Conservation (phyloP, 1,140 invertebrate genomes). For the Antheraea pernyi region DNA sequence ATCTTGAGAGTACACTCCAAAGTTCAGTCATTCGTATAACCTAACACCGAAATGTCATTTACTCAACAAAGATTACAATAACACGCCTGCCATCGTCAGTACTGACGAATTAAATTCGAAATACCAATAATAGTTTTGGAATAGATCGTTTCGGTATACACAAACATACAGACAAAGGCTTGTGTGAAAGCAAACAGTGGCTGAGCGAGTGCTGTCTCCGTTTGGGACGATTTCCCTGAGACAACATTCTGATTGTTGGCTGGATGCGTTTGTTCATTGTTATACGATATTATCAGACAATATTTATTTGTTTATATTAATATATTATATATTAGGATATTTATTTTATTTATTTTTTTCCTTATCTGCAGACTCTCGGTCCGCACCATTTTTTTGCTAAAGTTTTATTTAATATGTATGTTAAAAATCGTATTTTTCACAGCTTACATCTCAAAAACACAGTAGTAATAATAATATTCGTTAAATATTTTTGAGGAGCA, state of each 20-base stretch:
- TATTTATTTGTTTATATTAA: no score
- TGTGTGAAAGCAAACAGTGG: slow-evolving; percentile 13
- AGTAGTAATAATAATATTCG: no score
- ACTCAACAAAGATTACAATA: slow-evolving; percentile 3
- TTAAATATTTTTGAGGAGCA: no score
- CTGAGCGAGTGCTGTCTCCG: slow-evolving; percentile 4
- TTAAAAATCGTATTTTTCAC: no score
- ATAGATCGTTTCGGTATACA: slow-evolving; percentile 10
- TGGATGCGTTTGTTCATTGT: slow-evolving; percentile 6
- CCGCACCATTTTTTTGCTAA: no score
- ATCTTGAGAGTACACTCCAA: background rate
- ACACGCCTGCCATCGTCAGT: background rate
- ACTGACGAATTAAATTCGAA: slow-evolving; percentile 8
- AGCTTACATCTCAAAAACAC: no score
- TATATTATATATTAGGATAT: no score
- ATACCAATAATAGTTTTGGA: slow-evolving; percentile 13
- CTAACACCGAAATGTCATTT: slow-evolving; percentile 1
- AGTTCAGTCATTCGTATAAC: background rate
- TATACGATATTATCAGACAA: background rate
- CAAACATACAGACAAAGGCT: slow-evolving; percentile 10
- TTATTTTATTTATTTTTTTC: no score
- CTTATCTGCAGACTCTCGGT: no score
- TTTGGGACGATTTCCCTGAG: slow-evolving; percentile 18
- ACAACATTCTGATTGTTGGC: slow-evolving; percentile 17
- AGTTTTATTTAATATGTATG: no score